These are phyloP conservation scores for Anableps anableps DNA, from an alignment of 2,797 vertebrate species.

Conservation along the genomic window DNA sequence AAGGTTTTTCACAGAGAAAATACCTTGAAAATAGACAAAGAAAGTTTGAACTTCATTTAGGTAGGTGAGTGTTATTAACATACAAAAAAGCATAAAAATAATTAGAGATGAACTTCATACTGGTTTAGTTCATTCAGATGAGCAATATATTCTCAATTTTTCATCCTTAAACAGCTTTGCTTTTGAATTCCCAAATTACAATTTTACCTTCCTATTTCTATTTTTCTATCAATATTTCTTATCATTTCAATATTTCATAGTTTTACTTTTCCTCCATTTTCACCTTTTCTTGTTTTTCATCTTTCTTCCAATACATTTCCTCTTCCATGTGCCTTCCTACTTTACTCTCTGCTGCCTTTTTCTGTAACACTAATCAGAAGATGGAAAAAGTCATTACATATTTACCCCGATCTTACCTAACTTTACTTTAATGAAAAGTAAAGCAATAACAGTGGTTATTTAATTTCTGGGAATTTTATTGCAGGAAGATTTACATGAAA, in stretches of 20 bases:
- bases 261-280: conserved; percentile 45
- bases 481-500: conserved; percentile 30
- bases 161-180: conserved; percentile 22
- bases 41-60: conserved; percentile 26
- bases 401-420: conserved; percentile 67
- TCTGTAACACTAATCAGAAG: conserved; percentile 76
- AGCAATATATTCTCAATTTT: conserved; percentile 62
- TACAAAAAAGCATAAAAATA: conserved; percentile 64
- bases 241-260: conserved; percentile 48
- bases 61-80: conserved; percentile 58
- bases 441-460: conserved; percentile 75
- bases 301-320: conserved; percentile 40
- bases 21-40: not conserved
- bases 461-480: conserved; percentile 78
- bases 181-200: conserved; percentile 52
- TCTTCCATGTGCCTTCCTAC: conserved; percentile 27
- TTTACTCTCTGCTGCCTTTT: conserved; percentile 25
- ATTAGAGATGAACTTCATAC: conserved; percentile 69
- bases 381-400: conserved; percentile 73
- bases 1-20: not conserved
- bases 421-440: conserved; percentile 73
- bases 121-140: conserved; percentile 67
- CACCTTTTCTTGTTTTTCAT: conserved; percentile 36
- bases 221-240: conserved; percentile 51
- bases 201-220: conserved; percentile 50